Evolutionary conservation across 37 sponge, comb jelly and placozoan genomes (phyloP), one percentile per base, ranked within the genome.

Genomic region (Eunapius fragilis): DNA sequence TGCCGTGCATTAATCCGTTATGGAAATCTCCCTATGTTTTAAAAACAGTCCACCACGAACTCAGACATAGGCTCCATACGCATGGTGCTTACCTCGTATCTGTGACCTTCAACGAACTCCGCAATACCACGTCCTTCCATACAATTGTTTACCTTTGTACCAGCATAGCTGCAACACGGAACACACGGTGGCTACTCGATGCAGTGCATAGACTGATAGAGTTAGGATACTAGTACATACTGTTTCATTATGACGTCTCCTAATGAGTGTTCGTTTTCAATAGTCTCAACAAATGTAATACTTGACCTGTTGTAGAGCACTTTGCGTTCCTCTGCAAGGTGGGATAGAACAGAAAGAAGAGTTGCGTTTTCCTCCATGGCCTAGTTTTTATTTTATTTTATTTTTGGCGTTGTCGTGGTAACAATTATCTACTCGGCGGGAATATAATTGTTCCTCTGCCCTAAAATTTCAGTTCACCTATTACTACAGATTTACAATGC

Each of bases 1-100:
- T 37, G 23, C 97, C 97, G 68, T 93, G 83, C 93, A 96, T 93
- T 26, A 84, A 75, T 4, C 96, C 96, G 37, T 90, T 76, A 22
- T 41, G 38, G 70, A 96, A 90, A 28, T 87, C 82, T 25, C 96
- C 96, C 93, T 95, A 67, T 24, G 81, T 71, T 7, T 6, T 80
- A 9, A 76, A 80, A 68, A 70, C 7, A 9, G 4, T 11, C 13
- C 25, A 10, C 25, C 3, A 7, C 11, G 2, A 69, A 31, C 81
- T 30, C 7, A 68, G 6, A 23, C 31, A 32, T 6, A 75, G 31
- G n/a, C n/a, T n/a, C n/a, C n/a, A n/a, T n/a, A n/a, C n/a, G n/a
- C n/a, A n/a, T 67, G 74, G 22, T 24, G 2, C 72, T 13, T 73
- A 89, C 90, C 76, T 84, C 71, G 41, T 89, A 89, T 11, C 45